phyloP scores from a whole-genome alignment of 2,797 vertebrate species.

The Masticophis lateralis region DNA sequence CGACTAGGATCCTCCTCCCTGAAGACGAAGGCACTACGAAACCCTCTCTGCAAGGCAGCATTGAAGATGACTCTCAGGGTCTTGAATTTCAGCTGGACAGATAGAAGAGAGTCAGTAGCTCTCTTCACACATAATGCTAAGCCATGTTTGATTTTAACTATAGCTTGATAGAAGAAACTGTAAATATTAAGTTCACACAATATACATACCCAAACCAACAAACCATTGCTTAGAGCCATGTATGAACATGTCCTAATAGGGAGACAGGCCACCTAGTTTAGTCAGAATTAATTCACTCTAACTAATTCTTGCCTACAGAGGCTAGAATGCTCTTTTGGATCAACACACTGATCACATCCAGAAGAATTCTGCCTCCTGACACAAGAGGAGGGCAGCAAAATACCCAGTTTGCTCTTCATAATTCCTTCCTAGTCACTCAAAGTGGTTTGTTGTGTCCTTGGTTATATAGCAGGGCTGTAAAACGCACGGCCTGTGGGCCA shows the following conservation, averaged over 20 bases:
- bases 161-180: not conserved
- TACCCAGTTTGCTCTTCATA: not conserved
- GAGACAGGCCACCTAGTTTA: not conserved
- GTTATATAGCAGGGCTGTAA: not conserved
- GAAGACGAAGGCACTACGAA: constrained; percentile 86
- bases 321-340: not conserved
- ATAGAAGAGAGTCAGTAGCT: not conserved
- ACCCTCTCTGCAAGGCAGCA: constrained; percentile 80
- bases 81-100: constrained; percentile 88
- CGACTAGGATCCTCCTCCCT: constrained; percentile 86
- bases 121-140: not conserved
- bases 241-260: not conserved
- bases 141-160: not conserved
- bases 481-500: too few relatives aligned
- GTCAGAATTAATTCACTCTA: not conserved
- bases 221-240: not conserved
- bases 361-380: not conserved
- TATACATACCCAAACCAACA: not conserved
- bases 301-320: not conserved
- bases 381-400: not conserved
- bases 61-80: constrained; percentile 81
- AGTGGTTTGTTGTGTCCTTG: not conserved
- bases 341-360: not conserved
- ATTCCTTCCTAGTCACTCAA: not conserved
- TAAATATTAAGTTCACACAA: not conserved